Base-by-base conservation (phyloP, 2,888 invertebrate genomes). In the Ophion costatus region DNA sequence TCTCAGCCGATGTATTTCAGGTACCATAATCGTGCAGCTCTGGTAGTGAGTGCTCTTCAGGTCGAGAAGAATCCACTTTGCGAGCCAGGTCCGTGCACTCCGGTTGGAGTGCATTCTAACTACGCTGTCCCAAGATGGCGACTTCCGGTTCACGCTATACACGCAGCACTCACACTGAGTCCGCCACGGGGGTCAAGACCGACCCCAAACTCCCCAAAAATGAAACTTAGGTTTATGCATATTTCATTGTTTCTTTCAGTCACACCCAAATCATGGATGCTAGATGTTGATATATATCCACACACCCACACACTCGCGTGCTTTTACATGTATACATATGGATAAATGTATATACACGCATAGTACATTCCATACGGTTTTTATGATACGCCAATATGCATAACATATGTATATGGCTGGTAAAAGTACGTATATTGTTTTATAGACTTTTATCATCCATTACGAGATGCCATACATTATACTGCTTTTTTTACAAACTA, bases 21-120 rank as follows among this genome's bases (percentile, higher is more conserved):
- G 94, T 98, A 98, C 94, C 98, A 98, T 95, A 98, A 98, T 94
- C 96, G 98, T 88, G 98, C 98, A 94, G 98, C 98, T 83, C 97
- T 98, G 88, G 98, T 98, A 83, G 97, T 98, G 94, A 98, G 98
- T 93, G 98, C 98, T 77, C 95, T 98, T 84, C 98, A 98, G 95
- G 98, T 98, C 89, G 98, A 98, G 94, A 98, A 98, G 94, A 97
- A 98, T 94, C 98, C 98, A 75, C 96, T 98, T 87, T 97, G 97
- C 63, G 97, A 97, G 83, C 97, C 97, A n/a, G 98, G 98, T 66
- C 98, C 98, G 0, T 96, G 93, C 87, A 94, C 93, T 89, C 92
- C 93, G 57, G 90, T 93, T 56, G 93, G 93, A 82, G 91, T 93
- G 87, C 92, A 93, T 88, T 92, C 93, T 38, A 92, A 91, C 89